These are phyloP conservation scores for Myotis davidii DNA, from an alignment of 2,113 vertebrate species.

Conservation along the genomic window DNA sequence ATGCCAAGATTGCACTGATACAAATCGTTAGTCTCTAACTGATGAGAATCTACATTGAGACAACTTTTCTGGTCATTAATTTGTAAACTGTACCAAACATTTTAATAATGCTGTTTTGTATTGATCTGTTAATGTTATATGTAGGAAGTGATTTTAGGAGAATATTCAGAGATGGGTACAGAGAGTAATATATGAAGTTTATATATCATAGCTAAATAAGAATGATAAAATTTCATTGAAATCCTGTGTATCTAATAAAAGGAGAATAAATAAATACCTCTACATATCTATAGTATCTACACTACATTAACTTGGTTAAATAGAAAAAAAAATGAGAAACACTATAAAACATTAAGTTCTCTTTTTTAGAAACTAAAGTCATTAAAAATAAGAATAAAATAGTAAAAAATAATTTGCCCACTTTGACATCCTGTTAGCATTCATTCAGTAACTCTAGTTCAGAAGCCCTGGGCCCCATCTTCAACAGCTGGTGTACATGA, in stretches of 20 bases:
- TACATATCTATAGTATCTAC: background rate
- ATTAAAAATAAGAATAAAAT: background rate
- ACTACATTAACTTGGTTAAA: background rate
- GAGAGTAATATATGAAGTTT: background rate
- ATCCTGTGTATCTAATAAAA: background rate
- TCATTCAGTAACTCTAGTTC: background rate
- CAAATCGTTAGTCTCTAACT: background rate
- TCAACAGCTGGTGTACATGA: background rate
- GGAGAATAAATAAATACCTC: background rate
- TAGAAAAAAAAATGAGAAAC: background rate
- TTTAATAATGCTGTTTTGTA: background rate
- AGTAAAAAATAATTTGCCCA: background rate
- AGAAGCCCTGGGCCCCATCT: background rate
- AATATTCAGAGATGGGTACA: background rate
- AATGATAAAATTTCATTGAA: background rate
- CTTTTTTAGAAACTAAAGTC: background rate
- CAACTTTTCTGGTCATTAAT: background rate
- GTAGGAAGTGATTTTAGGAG: background rate
- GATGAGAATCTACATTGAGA: background rate
- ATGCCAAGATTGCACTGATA: background rate
- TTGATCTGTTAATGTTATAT: background rate
- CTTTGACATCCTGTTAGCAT: background rate
- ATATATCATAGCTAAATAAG: background rate
- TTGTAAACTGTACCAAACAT: background rate
- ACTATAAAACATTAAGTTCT: background rate